phyloP scores from a whole-genome alignment of 2,888 invertebrate genomes.

The Villa cingulata region DNA sequence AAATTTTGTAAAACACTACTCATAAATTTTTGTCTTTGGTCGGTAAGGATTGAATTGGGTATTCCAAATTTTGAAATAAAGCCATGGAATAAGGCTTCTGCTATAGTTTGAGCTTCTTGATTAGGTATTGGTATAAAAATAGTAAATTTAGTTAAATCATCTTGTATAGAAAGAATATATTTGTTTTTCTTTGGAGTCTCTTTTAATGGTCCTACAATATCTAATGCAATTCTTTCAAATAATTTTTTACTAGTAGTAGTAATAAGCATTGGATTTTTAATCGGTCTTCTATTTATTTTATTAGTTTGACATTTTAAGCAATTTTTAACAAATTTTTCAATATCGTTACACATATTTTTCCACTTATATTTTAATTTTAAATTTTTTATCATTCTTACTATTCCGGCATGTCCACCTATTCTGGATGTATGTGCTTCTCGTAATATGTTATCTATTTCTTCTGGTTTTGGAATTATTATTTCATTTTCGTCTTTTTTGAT shows the following conservation, averaged over 20 bases:
- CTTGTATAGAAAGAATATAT: slow-evolving; percentile 9
- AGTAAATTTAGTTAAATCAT: slow-evolving; percentile 7
- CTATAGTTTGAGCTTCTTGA: slow-evolving; percentile 8
- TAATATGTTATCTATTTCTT: neutral
- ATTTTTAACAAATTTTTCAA: neutral
- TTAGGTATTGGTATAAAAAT: slow-evolving; percentile 5
- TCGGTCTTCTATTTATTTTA: neutral
- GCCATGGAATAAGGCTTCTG: slow-evolving; percentile 4
- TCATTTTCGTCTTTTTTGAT: neutral
- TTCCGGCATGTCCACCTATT: neutral
- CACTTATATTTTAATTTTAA: neutral
- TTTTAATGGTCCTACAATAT: slow-evolving; percentile 3
- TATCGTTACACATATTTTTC: neutral
- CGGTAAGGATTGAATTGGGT: slow-evolving; percentile 4
- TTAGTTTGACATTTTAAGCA: neutral
- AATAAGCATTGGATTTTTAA: neutral
- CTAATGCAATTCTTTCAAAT: neutral
- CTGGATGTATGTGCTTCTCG: neutral
- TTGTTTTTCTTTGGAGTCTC: slow-evolving; percentile 1
- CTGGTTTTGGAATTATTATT: neutral
- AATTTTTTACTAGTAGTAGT: neutral
- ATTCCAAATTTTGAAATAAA: slow-evolving; percentile 5
- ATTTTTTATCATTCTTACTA: neutral
- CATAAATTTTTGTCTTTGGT: slow-evolving; percentile 4
- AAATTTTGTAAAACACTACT: neutral